Percentiles rank a stretch among this genome's conserved stretches.
Conservation (phyloP, 35 echinoderm and acorn worm genomes). For the Strongylocentrotus purpuratus region DNA sequence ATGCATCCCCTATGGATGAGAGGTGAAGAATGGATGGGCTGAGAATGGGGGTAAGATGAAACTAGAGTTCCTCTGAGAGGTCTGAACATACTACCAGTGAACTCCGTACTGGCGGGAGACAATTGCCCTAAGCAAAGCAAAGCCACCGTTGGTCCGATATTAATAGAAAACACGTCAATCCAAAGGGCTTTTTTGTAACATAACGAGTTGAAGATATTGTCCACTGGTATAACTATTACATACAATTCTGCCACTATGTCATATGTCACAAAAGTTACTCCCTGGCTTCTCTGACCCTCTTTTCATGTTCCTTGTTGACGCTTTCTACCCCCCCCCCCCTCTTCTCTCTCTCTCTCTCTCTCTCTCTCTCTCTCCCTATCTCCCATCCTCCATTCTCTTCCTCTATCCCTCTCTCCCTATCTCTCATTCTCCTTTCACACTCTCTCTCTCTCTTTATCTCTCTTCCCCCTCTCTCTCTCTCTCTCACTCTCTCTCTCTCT, state of each 20-base stretch:
- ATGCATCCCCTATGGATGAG: background rate
- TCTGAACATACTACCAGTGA: background rate
- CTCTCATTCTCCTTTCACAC: no score
- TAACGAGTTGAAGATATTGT: background rate
- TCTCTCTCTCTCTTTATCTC: no score
- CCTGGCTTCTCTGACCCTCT: no score
- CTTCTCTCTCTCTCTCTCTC: no score
- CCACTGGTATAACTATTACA: background rate
- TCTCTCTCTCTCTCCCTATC: no score
- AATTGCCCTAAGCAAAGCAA: background rate
- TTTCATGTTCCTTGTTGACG: no score
- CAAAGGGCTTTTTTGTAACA: background rate
- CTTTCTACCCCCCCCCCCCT: no score
- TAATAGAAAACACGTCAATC: conserved; percentile 18
- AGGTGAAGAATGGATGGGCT: background rate
- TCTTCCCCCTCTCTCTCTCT: no score
- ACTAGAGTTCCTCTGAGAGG: background rate
- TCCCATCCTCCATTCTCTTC: no score
- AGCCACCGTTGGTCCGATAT: conserved; percentile 1
- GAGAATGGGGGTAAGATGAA: background rate
- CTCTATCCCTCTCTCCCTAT: no score
- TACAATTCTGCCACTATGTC: background rate
- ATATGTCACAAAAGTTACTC: no score
- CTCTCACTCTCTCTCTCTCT: no score
- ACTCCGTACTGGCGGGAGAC: background rate